Base-by-base conservation (phyloP, 2,888 invertebrate genomes). In the Drosophila subquinaria region DNA sequence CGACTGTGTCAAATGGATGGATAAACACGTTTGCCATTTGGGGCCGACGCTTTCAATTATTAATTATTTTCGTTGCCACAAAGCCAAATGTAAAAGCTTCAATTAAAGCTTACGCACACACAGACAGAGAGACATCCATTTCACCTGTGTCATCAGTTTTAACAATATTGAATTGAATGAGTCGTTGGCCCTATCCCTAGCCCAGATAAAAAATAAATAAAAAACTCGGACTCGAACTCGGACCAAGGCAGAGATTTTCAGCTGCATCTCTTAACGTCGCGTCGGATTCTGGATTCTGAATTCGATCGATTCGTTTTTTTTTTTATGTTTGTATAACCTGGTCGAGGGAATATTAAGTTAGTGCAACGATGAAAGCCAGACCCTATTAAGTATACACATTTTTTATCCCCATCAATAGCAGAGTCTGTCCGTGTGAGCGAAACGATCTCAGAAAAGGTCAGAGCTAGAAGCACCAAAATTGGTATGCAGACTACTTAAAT, bases 61-160 rank as follows among this genome's bases (percentile, higher is more conserved):
- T 82, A 86, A 84, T 80, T 88, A 81, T 86, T 73, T 69, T 74
- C 77, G 74, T 63, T 60, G 73, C 87, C 83, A 50, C 87, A 84
- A 88, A 83, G 83, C 87, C 89, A 88, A 88, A 88, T 80, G 78
- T 81, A 73, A 88, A 83, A 80, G 80, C 83, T 86, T 84, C 76
- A 85, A 83, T 83, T 88, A 82, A 85, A 74, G 52, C 65, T 64
- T 61, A 69, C 73, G 51, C 62, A 76, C 65, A 81, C 69, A 65
- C 23, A 17, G 38, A 52, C n/a, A 30, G 56, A 57, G 30, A 15
- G 9, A 60, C 42, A 35, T 8, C 3, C 38, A 55, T 76, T 71
- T 23, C 11, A 76, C 43, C 66, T 72, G 57, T 64, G 71, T 71
- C 82, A 80, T 82, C 77, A 73, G 74, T 80, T 79, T 72, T 80